Conservation (phyloP, 1,140 invertebrate genomes). For the Argopecten irradians region DNA sequence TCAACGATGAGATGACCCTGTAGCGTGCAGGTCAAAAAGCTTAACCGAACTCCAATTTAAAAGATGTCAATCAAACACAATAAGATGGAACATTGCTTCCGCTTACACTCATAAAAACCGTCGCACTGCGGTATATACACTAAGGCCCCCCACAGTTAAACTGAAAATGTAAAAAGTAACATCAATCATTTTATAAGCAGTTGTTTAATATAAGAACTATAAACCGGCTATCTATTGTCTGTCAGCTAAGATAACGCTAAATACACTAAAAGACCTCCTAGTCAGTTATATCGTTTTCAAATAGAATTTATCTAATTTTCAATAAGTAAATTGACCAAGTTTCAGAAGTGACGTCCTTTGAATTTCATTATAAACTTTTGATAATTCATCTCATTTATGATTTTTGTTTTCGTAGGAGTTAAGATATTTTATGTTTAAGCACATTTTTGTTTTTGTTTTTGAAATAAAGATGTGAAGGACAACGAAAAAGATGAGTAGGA, state of each 20-base stretch:
- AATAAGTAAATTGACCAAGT: no score
- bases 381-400: no score
- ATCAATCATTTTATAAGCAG: neutral
- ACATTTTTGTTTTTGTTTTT: no score
- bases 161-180: neutral
- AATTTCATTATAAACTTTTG: no score
- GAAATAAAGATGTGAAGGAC: no score
- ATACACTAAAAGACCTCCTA: neutral
- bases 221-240: neutral
- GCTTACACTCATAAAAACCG: neutral
- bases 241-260: neutral
- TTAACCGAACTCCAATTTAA: slow-evolving; percentile 1
- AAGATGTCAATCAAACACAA: slow-evolving; percentile 1
- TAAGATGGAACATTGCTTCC: neutral
- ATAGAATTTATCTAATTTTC: neutral
- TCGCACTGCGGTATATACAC: neutral
- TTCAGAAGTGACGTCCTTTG: no score
- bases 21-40: neutral
- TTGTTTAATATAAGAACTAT: no score
- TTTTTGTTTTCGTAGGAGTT: no score
- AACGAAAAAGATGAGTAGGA: no score
- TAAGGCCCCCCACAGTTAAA: neutral
- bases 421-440: no score
- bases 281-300: neutral
- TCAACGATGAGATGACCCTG: neutral